A percentile compares a stretch with the other conserved stretches of the same genome.
Evolutionary conservation across 2,113 vertebrate species (phyloP).

Genomic region (Nanger granti): DNA sequence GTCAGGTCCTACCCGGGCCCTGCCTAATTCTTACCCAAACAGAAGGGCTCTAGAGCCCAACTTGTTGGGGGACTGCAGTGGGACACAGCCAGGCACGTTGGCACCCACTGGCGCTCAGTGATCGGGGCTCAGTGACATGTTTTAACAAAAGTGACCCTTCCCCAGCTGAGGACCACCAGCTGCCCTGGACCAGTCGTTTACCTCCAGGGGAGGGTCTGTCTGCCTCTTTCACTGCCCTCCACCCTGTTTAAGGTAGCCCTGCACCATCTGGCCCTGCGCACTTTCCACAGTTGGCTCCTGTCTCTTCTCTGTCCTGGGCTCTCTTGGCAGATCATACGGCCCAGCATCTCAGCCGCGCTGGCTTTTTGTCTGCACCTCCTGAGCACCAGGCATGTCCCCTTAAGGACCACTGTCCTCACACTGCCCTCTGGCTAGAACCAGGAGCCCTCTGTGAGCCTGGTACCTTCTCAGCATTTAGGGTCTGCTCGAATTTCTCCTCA

Average conservation of each 20-base stretch:
- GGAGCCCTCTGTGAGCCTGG: neutral
- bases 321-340: neutral
- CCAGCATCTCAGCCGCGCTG: rapidly evolving
- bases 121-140: neutral
- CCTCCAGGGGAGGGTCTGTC: neutral
- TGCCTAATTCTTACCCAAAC: neutral
- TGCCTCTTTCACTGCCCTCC: neutral
- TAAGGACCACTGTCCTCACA: neutral
- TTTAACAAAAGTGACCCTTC: neutral
- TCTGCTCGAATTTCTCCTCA: neutral
- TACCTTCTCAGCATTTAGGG: neutral
- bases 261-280: neutral
- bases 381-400: rapidly evolving
- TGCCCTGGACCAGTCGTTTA: neutral
- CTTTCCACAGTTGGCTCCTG: rapidly evolving
- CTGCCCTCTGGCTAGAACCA: neutral
- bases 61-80: neutral
- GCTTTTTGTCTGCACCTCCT: neutral
- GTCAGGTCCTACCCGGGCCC: neutral
- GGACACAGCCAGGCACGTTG: neutral
- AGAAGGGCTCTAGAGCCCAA: neutral
- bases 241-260: neutral
- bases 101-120: neutral
- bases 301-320: neutral
- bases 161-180: too few species aligned